Base-by-base conservation (phyloP, 2,113 vertebrate genomes). In the Ascaphus truei region DNA sequence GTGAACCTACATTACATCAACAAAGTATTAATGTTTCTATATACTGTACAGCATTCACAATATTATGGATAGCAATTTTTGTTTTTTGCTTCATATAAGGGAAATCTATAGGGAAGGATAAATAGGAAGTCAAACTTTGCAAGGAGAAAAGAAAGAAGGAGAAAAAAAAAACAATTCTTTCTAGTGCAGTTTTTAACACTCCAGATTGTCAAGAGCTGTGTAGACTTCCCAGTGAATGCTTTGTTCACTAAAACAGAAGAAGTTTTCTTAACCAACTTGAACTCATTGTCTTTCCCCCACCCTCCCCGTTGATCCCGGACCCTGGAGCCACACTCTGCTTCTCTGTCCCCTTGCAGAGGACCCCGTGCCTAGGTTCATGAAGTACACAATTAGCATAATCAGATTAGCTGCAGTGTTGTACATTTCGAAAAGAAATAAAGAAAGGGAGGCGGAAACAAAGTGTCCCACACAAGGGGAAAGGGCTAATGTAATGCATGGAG, bases 371-470 rank as follows among this genome's bases (percentile, higher is more conserved):
- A 91, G 94, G 92, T 91, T 98, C 90, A 90, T 94, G 92, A 96
- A 96, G 95, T 95, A 94, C 85, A 92, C n/a, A 86, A 98, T 98
- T 96, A 95, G 88, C 95, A 95, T 98, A 98, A 98, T 98, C 96
- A 91, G 94, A 96, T 98, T 94, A 94, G 84, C 85, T 85, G 80
- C 83, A 81, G 89, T 88, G 79, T 81, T 78, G 87, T 85, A 64
- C 86, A 86, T 75, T n/a, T 76, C 88, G 83, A 87, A 91, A n/a
- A 61, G 67, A 91, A 82, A 82, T 62, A 74, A 77, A 74, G 80
- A 88, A 87, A 88, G 83, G 86, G 84, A 78, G 45, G 57, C 61
- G 57, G 67, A 69, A 69, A 90, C 89, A 93, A 92, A 88, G 90
- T 94, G 86, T 80, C 87, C 91, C 85, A 95, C 93, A 95, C 67